phyloP scores from a whole-genome alignment of 2,888 invertebrate species.

The Arctia plantaginis region DNA sequence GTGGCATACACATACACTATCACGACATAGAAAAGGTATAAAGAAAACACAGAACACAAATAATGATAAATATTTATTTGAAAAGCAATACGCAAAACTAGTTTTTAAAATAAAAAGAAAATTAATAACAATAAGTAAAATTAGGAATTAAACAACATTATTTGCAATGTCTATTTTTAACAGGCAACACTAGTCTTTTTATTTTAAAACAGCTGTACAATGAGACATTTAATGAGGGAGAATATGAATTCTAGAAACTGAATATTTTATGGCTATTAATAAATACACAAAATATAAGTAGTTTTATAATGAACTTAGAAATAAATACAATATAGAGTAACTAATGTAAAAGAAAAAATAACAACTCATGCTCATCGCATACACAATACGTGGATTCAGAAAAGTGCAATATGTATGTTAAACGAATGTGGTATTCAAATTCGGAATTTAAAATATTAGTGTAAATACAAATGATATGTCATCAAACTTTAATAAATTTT shows the following conservation, averaged over 20 bases:
- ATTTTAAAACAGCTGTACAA: background rate
- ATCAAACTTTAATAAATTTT: no score
- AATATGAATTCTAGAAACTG: background rate
- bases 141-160: background rate
- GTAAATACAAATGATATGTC: no score
- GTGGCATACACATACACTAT: conserved; percentile 27
- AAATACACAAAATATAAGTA: background rate
- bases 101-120: conserved; percentile 21
- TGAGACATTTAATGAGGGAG: background rate
- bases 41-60: conserved; percentile 51
- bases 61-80: conserved; percentile 45
- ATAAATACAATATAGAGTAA: conserved; percentile 18
- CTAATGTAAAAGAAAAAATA: conserved; percentile 31
- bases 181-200: background rate
- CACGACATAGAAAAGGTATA: conserved; percentile 40
- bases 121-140: background rate
- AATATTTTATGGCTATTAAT: background rate
- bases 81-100: conserved; percentile 26
- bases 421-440: no score
- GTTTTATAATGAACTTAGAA: conserved; percentile 25
- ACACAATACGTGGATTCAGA: conserved; percentile 28
- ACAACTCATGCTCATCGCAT: conserved; percentile 31
- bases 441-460: no score
- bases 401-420: conserved; percentile 9
- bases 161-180: background rate